Evolutionary conservation across 2,797 vertebrate genomes (phyloP).

Genomic region (Bucorvus abyssinicus): DNA sequence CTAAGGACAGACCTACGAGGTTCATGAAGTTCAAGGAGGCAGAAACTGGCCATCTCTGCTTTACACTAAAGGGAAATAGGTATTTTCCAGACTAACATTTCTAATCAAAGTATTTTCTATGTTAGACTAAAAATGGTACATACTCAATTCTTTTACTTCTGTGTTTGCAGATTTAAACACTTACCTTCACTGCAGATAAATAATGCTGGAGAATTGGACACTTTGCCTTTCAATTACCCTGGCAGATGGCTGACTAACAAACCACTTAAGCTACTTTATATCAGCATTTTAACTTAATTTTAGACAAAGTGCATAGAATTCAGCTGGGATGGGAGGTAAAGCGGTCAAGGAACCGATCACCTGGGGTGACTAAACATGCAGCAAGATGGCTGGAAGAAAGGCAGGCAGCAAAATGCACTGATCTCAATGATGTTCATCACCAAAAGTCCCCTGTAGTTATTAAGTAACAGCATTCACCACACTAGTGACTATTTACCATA

Average conservation of each 20-base stretch:
- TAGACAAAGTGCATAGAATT: background rate
- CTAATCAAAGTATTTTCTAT: background rate
- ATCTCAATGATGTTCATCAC: background rate
- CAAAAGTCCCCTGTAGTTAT: background rate
- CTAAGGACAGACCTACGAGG: background rate
- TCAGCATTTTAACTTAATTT: background rate
- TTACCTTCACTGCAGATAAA: background rate
- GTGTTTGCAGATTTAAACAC: background rate
- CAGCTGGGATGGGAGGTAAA: background rate
- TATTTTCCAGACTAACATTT: background rate
- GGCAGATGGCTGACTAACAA: background rate
- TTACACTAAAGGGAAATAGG: background rate
- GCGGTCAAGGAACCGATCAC: background rate
- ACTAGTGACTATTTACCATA: background rate
- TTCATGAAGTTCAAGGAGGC: background rate
- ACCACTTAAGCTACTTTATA: background rate
- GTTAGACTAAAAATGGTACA: background rate
- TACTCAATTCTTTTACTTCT: background rate
- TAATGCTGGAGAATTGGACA: background rate
- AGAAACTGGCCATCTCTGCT: background rate
- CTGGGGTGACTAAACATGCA: background rate
- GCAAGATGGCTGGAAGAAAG: background rate
- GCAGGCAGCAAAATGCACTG: background rate
- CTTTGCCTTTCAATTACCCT: background rate
- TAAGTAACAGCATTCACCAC: background rate